Conservation (phyloP, 2,888 invertebrate genomes). For the Cryptocephalus primarius region DNA sequence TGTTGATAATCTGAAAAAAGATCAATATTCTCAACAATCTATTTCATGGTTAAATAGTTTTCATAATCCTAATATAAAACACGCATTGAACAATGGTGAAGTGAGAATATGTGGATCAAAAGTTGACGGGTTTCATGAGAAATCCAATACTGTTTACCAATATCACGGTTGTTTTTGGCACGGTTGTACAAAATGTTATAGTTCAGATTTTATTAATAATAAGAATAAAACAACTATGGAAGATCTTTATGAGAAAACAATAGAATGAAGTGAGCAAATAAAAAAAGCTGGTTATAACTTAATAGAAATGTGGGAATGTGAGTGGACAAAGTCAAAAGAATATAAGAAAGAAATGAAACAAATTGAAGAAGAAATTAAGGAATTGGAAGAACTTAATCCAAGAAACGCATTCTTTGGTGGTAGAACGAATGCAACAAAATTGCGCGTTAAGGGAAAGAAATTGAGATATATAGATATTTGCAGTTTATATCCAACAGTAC, state of each 20-base stretch:
- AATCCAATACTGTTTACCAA: too few species aligned
- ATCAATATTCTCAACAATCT: too few species aligned
- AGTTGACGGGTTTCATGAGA: too few species aligned
- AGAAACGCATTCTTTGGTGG: slow-evolving; percentile 15
- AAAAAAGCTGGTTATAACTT: slow-evolving; percentile 1
- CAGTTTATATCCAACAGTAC: slow-evolving; percentile 14
- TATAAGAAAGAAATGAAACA: too few species aligned
- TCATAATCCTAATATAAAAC: too few species aligned
- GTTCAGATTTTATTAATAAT: neutral
- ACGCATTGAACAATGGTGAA: too few species aligned
- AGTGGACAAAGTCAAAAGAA: neutral
- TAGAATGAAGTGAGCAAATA: neutral
- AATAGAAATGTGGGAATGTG: slow-evolving; percentile 1
- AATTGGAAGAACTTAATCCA: slow-evolving; percentile 6
- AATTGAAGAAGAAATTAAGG: neutral
- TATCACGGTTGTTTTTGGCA: too few species aligned
- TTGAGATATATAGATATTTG: slow-evolving; percentile 16
- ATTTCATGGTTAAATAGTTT: too few species aligned
- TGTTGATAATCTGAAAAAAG: too few species aligned
- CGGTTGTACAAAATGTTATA: neutral
- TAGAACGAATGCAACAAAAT: slow-evolving; percentile 14
- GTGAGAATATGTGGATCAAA: too few species aligned
- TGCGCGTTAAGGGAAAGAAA: slow-evolving; percentile 11
- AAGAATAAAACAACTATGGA: slow-evolving; percentile 1
- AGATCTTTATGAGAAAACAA: slow-evolving; percentile 1